A percentile compares a stretch with the other conserved stretches of the same genome.
phyloP scores from a whole-genome alignment of 2,888 invertebrate genomes.

The Anarsia innoxiella region DNA sequence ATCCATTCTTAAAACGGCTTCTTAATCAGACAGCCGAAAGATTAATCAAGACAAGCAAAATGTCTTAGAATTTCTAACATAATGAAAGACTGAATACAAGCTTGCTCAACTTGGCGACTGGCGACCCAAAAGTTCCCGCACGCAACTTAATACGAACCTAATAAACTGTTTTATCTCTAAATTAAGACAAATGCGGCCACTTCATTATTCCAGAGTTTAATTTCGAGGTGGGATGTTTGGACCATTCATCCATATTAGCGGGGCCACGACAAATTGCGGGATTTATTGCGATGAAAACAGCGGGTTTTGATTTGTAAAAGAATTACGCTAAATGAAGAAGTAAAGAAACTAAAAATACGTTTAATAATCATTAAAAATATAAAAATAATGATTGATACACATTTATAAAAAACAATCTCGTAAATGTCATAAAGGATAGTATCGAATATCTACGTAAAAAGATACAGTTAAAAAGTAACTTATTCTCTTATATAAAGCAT shows the following conservation, averaged over 20 bases:
- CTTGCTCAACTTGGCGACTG: conserved; percentile 37
- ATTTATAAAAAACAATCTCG: too few species aligned
- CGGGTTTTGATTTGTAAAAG: conserved; percentile 3
- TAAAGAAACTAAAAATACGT: too few species aligned
- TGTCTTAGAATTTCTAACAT: conserved; percentile 15
- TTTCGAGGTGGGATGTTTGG: conserved; percentile 49
- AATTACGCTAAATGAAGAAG: too few species aligned
- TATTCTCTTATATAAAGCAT: too few species aligned
- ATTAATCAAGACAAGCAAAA: conserved; percentile 9
- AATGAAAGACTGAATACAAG: conserved; percentile 8
- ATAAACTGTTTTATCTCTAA: conserved; percentile 48
- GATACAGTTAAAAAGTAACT: too few species aligned
- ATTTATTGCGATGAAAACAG: conserved; percentile 35
- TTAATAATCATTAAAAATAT: too few species aligned
- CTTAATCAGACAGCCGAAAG: conserved; percentile 5
- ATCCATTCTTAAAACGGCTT: neutral
- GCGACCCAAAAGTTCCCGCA: conserved; percentile 25
- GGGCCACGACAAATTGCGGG: conserved; percentile 47
- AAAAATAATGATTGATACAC: too few species aligned
- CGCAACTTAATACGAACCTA: conserved; percentile 48
- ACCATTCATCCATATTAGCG: conserved; percentile 63
- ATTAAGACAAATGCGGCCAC: conserved; percentile 66
- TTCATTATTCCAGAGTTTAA: conserved; percentile 65
- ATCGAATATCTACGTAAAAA: too few species aligned
- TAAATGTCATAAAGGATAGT: too few species aligned